A percentile compares a stretch with the other conserved stretches of the same genome.
Conservation (phyloP, 2,797 vertebrate genomes). For the Nyctalus aviator region DNA sequence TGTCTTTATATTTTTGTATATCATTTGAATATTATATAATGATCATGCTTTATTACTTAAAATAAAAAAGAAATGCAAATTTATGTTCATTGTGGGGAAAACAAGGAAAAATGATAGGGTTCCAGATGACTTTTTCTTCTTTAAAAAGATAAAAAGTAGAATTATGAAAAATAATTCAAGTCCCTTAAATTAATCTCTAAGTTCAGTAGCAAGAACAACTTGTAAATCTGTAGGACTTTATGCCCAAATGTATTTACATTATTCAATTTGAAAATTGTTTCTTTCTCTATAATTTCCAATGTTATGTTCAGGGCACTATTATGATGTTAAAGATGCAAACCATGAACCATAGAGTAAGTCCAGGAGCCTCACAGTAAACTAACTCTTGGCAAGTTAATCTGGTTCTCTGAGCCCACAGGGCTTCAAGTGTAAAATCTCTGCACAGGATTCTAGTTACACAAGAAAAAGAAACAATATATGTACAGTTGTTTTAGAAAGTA, state of each 20-base stretch:
- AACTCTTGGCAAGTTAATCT: background rate
- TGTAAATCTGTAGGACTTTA: background rate
- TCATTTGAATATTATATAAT: conserved; percentile 21
- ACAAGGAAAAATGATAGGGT: background rate
- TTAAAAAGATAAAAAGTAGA: background rate
- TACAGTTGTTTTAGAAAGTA: background rate
- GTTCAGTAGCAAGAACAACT: conserved; percentile 12
- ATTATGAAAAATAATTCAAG: background rate
- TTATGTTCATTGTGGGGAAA: background rate
- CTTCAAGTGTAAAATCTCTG: background rate
- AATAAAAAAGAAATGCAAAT: conserved; percentile 6
- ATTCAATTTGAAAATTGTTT: background rate
- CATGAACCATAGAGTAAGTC: background rate
- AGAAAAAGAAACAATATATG: background rate
- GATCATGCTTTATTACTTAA: background rate
- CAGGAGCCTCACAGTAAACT: background rate
- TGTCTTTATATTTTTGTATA: background rate
- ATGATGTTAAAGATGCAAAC: background rate
- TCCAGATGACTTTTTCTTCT: background rate
- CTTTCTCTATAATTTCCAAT: background rate
- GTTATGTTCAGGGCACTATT: background rate
- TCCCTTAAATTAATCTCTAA: background rate
- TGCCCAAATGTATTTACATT: conserved; percentile 23
- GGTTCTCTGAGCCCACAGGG: background rate
- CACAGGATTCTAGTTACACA: background rate